phyloP scores from a whole-genome alignment of 2,888 invertebrate genomes.

The Phorcus lineatus region DNA sequence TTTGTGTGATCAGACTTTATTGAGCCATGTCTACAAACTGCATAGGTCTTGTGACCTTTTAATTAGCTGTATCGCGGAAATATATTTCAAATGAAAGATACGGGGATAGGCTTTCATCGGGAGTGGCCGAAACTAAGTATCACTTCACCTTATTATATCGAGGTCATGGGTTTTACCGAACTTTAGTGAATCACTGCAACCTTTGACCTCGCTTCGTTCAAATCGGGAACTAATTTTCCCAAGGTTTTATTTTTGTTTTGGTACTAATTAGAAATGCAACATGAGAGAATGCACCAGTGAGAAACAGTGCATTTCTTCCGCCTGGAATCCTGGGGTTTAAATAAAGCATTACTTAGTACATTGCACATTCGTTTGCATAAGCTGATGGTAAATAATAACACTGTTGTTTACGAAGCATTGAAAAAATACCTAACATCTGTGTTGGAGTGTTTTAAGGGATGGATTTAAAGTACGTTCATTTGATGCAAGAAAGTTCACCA shows the following conservation, averaged over 20 bases:
- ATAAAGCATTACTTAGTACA: too few species aligned
- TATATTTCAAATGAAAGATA: background rate
- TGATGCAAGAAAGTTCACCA: too few species aligned
- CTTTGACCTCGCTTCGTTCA: background rate
- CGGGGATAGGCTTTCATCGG: background rate
- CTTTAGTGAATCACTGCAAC: background rate
- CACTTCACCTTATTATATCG: background rate
- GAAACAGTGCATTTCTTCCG: too few species aligned
- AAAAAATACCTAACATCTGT: too few species aligned
- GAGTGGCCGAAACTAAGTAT: background rate
- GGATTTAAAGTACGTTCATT: too few species aligned
- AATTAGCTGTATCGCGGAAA: background rate
- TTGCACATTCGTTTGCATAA: too few species aligned
- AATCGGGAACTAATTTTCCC: background rate
- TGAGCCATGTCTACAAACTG: background rate
- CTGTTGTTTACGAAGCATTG: too few species aligned
- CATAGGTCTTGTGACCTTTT: background rate
- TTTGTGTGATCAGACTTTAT: too few species aligned
- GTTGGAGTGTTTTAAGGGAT: too few species aligned
- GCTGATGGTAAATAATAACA: too few species aligned
- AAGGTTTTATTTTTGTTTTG: background rate
- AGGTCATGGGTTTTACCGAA: background rate
- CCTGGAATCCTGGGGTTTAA: too few species aligned
- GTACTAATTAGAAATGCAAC: background rate
- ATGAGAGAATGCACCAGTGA: background rate